A percentile compares a stretch with the other conserved stretches of the same genome.
Evolutionary conservation across 2,888 invertebrate genomes (phyloP).

Genomic region (Ariolimax columbianus): DNA sequence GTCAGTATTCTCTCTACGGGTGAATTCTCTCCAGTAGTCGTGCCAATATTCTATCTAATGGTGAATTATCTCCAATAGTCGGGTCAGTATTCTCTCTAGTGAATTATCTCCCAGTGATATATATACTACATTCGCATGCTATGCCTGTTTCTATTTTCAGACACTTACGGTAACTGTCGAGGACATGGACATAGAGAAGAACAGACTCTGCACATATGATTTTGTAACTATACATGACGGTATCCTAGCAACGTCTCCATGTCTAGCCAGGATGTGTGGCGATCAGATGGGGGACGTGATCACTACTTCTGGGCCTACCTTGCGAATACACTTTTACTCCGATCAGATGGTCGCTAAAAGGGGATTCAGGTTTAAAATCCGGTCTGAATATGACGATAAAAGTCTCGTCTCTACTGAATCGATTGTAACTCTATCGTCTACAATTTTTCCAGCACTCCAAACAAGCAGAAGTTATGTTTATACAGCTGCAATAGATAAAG

Average conservation of each 20-base stretch:
- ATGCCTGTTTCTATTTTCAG: conserved; percentile 41
- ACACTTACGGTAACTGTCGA: conserved; percentile 32
- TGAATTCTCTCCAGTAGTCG: too few species aligned
- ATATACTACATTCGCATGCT: too few species aligned
- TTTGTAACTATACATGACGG: conserved; percentile 42
- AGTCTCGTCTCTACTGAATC: too few species aligned
- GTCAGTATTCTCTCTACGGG: too few species aligned
- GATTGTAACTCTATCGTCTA: too few species aligned
- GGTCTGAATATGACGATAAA: not conserved
- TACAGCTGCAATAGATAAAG: conserved; percentile 9
- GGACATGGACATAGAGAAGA: conserved; percentile 48
- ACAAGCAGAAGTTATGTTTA: too few species aligned
- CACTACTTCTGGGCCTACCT: not conserved
- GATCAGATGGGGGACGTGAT: not conserved
- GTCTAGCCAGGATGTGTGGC: conserved; percentile 24
- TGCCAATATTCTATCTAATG: too few species aligned
- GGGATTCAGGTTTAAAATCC: conserved; percentile 35
- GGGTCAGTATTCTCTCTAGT: too few species aligned
- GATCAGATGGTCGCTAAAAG: conserved; percentile 13
- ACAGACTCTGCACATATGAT: conserved; percentile 44
- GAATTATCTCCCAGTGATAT: too few species aligned
- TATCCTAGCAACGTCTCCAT: not conserved
- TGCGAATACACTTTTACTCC: conserved; percentile 5
- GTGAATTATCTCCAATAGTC: too few species aligned
- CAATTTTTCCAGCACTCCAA: too few species aligned